Evolutionary conservation across 2,888 invertebrate genomes (phyloP).

Genomic region (Exocentrus adspersus): DNA sequence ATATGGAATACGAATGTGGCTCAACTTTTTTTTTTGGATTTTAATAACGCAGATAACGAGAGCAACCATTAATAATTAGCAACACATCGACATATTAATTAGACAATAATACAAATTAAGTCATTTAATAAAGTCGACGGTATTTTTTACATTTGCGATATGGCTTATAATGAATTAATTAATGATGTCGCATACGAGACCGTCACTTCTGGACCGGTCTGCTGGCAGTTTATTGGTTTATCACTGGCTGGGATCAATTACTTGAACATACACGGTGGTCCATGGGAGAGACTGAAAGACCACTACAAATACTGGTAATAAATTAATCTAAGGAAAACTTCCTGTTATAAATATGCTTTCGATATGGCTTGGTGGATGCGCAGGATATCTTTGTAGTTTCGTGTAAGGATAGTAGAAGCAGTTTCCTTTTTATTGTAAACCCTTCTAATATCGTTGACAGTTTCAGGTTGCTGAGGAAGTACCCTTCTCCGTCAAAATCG

Average conservation of each 20-base stretch:
- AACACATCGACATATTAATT: conserved; percentile 13
- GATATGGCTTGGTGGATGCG: no score
- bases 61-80: conserved; percentile 17
- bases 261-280: neutral
- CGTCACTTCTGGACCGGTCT: conserved; percentile 46
- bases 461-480: neutral
- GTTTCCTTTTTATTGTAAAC: neutral
- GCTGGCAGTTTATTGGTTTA: conserved; percentile 36
- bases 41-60: conserved; percentile 10
- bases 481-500: neutral
- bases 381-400: no score
- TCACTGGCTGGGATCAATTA: conserved; percentile 25
- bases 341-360: no score
- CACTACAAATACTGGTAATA: no score
- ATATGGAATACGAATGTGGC: neutral
- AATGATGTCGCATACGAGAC: conserved; percentile 45
- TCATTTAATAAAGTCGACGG: conserved; percentile 18
- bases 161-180: conserved; percentile 45
- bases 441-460: neutral
- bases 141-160: conserved; percentile 22
- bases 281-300: no score
- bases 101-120: conserved; percentile 25
- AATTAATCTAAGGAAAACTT: no score
- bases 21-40: neutral
- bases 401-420: no score